phyloP scores from a whole-genome alignment of 2,797 vertebrate species.

The Sphenodon punctatus region DNA sequence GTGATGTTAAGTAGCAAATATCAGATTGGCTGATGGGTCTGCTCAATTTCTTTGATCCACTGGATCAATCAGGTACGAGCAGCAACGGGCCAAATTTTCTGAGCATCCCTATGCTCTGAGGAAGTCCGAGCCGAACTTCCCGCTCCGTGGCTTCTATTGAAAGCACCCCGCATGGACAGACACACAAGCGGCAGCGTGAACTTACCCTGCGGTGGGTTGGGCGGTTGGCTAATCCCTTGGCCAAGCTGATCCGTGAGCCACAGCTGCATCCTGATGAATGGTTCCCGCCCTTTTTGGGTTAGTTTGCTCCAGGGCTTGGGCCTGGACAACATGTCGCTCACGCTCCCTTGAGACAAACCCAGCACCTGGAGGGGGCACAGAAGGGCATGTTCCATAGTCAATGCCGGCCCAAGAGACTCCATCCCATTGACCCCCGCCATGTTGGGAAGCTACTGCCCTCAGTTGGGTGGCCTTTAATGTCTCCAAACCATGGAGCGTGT shows the following conservation, averaged over 20 bases:
- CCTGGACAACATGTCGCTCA: slow-evolving; percentile 97
- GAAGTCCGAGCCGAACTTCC: background rate
- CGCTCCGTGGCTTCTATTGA: too few relatives aligned
- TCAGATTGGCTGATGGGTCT: background rate
- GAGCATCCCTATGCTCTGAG: too few relatives aligned
- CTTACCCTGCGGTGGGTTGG: slow-evolving; percentile 74
- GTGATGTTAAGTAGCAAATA: background rate
- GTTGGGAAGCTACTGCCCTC: too few relatives aligned
- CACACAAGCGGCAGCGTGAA: background rate
- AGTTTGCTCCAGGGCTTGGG: slow-evolving; percentile 99
- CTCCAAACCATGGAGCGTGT: too few relatives aligned
- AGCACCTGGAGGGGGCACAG: slow-evolving; percentile 81
- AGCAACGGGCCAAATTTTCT: background rate
- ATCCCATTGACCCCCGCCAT: background rate
- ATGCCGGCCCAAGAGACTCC: background rate
- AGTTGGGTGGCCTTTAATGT: too few relatives aligned
- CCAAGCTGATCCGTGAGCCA: slow-evolving; percentile 96
- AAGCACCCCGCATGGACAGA: background rate
- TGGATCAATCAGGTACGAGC: background rate
- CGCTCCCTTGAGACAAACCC: slow-evolving; percentile 96
- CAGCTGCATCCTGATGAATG: slow-evolving; percentile 98
- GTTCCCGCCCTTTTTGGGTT: slow-evolving; percentile 97
- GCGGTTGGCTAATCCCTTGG: slow-evolving; percentile 84
- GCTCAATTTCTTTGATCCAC: background rate
- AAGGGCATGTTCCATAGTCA: background rate